These are phyloP conservation scores for Sceloporus undulatus DNA, from an alignment of 2,113 vertebrate genomes.

Conservation along the genomic window DNA sequence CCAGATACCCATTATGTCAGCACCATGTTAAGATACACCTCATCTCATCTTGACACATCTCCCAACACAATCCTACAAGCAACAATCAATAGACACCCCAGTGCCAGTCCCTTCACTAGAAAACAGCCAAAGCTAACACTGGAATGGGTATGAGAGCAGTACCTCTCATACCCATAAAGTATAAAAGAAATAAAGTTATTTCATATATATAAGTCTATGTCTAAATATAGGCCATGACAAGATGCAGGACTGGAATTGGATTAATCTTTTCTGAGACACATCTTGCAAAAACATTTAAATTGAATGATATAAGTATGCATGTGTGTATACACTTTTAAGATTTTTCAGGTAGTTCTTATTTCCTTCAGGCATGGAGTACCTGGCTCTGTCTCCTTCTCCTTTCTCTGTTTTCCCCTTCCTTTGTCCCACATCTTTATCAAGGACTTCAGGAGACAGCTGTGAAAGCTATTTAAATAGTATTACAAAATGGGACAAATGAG, in stretches of 20 bases:
- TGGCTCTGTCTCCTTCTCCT: neutral
- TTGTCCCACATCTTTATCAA: conserved; percentile 36
- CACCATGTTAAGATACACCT: conserved; percentile 13
- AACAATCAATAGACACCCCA: neutral
- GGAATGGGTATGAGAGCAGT: neutral
- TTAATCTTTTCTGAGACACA: neutral
- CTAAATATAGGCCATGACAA: too few relatives aligned
- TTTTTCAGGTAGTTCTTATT: neutral
- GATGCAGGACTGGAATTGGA: neutral
- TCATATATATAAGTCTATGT: neutral
- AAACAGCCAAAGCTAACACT: neutral
- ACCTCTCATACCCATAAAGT: conserved; percentile 12
- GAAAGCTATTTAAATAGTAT: conserved; percentile 44
- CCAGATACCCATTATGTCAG: conserved; percentile 39
- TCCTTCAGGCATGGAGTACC: neutral
- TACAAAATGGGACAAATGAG: conserved; percentile 39
- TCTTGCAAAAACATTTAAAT: neutral
- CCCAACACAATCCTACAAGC: neutral
- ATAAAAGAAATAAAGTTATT: neutral
- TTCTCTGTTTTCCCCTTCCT: conserved; percentile 2
- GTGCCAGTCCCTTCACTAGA: neutral
- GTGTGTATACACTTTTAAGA: neutral
- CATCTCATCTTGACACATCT: conserved; percentile 21
- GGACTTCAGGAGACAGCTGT: conserved; percentile 37
- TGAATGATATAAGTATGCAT: neutral